These are phyloP conservation scores for Macrosteles quadrilineatus DNA, from an alignment of 1,140 invertebrate genomes.

Conservation along the genomic window DNA sequence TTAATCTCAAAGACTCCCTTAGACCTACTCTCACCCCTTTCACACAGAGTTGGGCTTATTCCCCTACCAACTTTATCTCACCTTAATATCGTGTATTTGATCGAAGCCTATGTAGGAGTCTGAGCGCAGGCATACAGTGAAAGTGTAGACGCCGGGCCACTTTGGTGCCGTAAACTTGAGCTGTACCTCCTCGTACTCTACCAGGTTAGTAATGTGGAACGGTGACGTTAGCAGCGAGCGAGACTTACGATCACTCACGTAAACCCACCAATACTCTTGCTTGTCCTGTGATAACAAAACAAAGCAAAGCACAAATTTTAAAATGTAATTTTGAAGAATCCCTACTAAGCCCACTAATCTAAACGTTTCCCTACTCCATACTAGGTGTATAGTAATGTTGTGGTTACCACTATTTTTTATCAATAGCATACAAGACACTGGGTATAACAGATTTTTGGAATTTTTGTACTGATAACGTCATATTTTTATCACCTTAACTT, in stretches of 20 bases:
- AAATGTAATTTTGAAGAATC: not conserved
- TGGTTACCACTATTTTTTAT: too few relatives aligned
- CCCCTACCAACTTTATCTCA: too few relatives aligned
- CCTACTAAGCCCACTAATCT: not conserved
- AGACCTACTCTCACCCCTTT: too few relatives aligned
- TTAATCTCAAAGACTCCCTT: too few relatives aligned
- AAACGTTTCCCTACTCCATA: too few relatives aligned
- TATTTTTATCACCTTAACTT: too few relatives aligned
- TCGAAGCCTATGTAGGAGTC: conserved; percentile 96
- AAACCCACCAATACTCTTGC: conserved; percentile 99
- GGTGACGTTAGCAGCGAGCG: conserved; percentile 87
- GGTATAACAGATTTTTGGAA: too few relatives aligned
- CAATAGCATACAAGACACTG: too few relatives aligned
- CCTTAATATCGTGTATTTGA: conserved; percentile 88
- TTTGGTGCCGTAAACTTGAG: conserved; percentile 94
- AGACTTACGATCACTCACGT: conserved; percentile 93
- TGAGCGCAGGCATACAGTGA: conserved; percentile 90
- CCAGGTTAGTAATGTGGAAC: conserved; percentile 84
- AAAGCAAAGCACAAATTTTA: not conserved
- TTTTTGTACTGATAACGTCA: too few relatives aligned
- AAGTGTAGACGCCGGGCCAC: conserved; percentile 90
- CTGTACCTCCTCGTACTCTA: conserved; percentile 82
- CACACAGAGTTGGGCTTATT: too few relatives aligned
- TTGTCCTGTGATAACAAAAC: conserved; percentile 67
- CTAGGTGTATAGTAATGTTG: too few relatives aligned